Evolutionary conservation across 2,888 invertebrate genomes (phyloP), one percentile per base, ranked within the genome.

Genomic region (Neelides folsomi): DNA sequence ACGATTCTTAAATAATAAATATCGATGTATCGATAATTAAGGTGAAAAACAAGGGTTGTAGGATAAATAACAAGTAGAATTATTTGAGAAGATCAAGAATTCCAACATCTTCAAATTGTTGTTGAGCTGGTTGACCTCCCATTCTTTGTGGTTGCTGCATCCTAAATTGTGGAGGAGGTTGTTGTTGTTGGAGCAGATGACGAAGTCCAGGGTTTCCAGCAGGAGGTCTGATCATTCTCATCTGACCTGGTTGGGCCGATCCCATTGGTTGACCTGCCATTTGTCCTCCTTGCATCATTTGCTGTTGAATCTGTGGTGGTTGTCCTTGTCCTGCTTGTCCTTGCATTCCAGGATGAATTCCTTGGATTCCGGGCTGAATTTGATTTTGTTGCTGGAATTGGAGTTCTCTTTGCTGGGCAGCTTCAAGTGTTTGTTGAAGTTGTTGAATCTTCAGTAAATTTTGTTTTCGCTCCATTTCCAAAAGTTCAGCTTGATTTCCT

Each of bases 401-500:
- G 38, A 82, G 79, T 66, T 81, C 81, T 66, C 80, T 79, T 65
- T 85, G 83, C 60, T 86, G 85, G 0, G 86, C 85, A 0, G 82
- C 84, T 68, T 85, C 83, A 54, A 86, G 69, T 0, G 83, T 84
- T 70, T 85, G 84, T 63, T 82, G 80, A 53, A 86, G 69, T 60
- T 85, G 79, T 64, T 79, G 77, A 47, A 86, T 86, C 71, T 83
- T 83, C 67, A 83, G 77, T 52, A 86, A 69, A 72, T 86, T 86
- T 67, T 84, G 83, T 65, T 84, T 83, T 0, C 86, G 71, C 13
- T 84, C 83, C 3, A 79, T 79, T 67, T 83, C 83, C 13, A 58
- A 16, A 5, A 53, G 20, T 7, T 58, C 55, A 1, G 43, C 54
- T 18, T 54, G 57, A 35, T 46, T 41, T 42, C 39, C 35, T 47